These are phyloP conservation scores for Glossophaga mutica DNA, from an alignment of 2,797 vertebrate genomes.

Conservation along the genomic window DNA sequence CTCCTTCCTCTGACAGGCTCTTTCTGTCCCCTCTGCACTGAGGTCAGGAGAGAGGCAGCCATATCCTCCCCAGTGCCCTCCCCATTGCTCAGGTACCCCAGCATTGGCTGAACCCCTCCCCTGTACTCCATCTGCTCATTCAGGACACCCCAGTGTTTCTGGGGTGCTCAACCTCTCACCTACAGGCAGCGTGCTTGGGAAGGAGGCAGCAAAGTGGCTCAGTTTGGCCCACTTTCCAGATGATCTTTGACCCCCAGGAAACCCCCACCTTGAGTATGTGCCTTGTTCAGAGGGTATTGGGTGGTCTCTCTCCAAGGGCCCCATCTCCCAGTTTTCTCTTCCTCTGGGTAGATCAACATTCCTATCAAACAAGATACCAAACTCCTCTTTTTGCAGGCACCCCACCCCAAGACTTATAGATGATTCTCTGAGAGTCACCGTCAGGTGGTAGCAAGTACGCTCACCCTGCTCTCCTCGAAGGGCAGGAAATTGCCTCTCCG, in stretches of 20 bases:
- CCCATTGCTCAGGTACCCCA: not conserved
- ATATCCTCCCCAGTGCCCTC: not conserved
- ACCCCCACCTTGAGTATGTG: not conserved
- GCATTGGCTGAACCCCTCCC: not conserved
- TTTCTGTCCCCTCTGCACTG: not conserved
- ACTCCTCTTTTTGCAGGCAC: not conserved
- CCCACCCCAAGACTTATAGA: not conserved
- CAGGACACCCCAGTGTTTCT: not conserved
- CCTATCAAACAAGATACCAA: not conserved
- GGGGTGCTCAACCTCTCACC: not conserved
- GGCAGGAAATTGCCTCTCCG: not conserved
- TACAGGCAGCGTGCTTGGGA: not conserved
- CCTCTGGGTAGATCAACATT: not conserved
- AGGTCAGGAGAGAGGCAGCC: not conserved
- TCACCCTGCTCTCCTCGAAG: not conserved
- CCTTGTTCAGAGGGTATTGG: too few relatives aligned
- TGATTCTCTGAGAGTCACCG: not conserved
- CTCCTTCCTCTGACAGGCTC: not conserved
- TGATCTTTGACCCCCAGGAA: not conserved
- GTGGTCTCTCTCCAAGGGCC: not conserved
- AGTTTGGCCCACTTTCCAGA: not conserved
- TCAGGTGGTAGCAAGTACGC: not conserved
- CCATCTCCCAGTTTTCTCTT: not conserved
- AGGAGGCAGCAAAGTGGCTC: not conserved
- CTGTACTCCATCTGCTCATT: not conserved